These are phyloP conservation scores for Vimba vimba DNA, from an alignment of 2,113 vertebrate species.

Conservation along the genomic window DNA sequence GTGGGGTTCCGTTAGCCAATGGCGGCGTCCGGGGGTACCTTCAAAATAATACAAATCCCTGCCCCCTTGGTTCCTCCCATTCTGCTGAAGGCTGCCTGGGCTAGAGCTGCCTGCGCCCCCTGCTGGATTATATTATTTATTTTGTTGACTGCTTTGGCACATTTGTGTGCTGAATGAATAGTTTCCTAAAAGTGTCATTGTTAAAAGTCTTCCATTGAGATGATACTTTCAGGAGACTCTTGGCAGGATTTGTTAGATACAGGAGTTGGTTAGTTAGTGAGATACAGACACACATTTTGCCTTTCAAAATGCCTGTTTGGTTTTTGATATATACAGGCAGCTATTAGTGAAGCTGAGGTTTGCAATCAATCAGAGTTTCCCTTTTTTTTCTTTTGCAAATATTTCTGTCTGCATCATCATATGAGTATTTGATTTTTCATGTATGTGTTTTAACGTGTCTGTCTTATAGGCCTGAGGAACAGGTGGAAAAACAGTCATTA, in stretches of 20 bases:
- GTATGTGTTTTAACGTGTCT: not conserved
- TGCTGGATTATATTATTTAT: too few relatives aligned
- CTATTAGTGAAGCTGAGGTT: slow-evolving; percentile 34
- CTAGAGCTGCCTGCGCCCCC: too few relatives aligned
- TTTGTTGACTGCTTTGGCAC: too few relatives aligned
- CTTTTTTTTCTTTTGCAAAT: slow-evolving; percentile 42
- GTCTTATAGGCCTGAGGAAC: not conserved
- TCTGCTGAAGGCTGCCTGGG: too few relatives aligned
- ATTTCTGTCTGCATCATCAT: slow-evolving; percentile 9
- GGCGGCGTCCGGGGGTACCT: too few relatives aligned
- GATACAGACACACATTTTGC: not conserved
- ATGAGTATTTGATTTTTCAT: not conserved
- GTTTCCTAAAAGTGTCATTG: slow-evolving; percentile 8
- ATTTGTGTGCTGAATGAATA: not conserved
- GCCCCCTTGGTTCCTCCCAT: too few relatives aligned
- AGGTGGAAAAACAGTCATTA: not conserved
- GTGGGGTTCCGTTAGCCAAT: too few relatives aligned
- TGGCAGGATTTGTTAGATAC: not conserved
- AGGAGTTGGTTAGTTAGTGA: not conserved
- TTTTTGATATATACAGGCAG: not conserved
- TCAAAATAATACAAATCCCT: too few relatives aligned
- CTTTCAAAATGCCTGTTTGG: not conserved
- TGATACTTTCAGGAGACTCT: not conserved
- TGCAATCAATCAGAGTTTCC: slow-evolving; percentile 36
- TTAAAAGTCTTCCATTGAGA: not conserved